These are phyloP conservation scores for Rhinoraja longicauda DNA, from an alignment of 2,797 vertebrate genomes.

Conservation along the genomic window DNA sequence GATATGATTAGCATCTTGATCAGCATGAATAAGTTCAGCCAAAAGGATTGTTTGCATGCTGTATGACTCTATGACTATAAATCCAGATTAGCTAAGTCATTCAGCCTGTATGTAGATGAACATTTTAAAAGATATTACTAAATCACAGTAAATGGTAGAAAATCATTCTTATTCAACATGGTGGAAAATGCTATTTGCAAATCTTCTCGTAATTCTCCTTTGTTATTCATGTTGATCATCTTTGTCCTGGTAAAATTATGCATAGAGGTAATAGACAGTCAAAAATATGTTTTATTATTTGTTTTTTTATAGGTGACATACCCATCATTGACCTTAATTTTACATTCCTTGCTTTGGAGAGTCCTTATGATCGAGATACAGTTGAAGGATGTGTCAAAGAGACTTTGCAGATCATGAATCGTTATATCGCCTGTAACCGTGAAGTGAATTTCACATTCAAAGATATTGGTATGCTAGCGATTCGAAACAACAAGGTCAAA, in stretches of 20 bases:
- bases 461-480: slow-evolving; percentile 63
- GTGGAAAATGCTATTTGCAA: neutral
- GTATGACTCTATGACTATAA: neutral
- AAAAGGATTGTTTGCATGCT: too few species aligned
- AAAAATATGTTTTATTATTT: slow-evolving; percentile 31
- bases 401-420: slow-evolving; percentile 59
- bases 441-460: slow-evolving; percentile 59
- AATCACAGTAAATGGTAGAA: neutral
- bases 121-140: neutral
- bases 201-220: neutral
- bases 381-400: slow-evolving; percentile 69
- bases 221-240: neutral
- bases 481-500: slow-evolving; percentile 63
- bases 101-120: neutral
- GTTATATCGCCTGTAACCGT: slow-evolving; percentile 54
- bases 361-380: slow-evolving; percentile 57
- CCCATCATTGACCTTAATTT: slow-evolving; percentile 68
- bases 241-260: neutral
- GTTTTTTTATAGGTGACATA: slow-evolving; percentile 53
- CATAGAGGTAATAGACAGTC: neutral
- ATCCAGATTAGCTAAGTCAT: neutral
- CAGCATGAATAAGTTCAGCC: too few species aligned
- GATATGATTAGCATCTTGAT: too few species aligned
- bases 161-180: neutral
- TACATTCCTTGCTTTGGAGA: slow-evolving; percentile 57